Evolutionary conservation across 64 coral and sea anemone genomes (phyloP).

Genomic region (Dendrophyllia cribrosa): DNA sequence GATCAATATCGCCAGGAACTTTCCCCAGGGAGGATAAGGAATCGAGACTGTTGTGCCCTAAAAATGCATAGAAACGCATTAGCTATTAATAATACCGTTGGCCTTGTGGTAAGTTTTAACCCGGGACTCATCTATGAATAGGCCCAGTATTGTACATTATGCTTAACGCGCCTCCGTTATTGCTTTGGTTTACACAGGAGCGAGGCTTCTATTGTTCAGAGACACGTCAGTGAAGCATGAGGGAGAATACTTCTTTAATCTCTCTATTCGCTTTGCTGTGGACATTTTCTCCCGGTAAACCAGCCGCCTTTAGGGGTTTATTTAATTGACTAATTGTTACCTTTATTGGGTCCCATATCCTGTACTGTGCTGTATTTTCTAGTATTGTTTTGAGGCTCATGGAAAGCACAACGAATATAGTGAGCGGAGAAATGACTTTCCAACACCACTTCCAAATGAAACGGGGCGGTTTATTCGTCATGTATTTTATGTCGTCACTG

Average conservation of each 20-base stretch:
- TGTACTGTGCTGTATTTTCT: conserved; percentile 57
- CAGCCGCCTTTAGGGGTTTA: too few relatives aligned
- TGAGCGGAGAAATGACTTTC: conserved; percentile 93
- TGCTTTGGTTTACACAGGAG: too few relatives aligned
- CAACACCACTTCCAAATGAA: conserved; percentile 99
- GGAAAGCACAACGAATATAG: conserved; percentile 87
- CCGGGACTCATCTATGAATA: too few relatives aligned
- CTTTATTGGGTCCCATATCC: conserved; percentile 74
- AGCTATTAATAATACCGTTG: too few relatives aligned
- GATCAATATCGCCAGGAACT: conserved; percentile 86
- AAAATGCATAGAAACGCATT: neutral
- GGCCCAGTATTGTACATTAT: too few relatives aligned
- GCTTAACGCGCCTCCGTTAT: too few relatives aligned
- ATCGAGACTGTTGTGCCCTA: conserved; percentile 39
- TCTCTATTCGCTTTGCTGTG: too few relatives aligned
- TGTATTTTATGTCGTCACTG: conserved; percentile 97
- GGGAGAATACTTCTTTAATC: too few relatives aligned
- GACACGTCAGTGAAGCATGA: too few relatives aligned
- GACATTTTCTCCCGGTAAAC: too few relatives aligned
- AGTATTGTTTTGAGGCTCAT: conserved; percentile 94
- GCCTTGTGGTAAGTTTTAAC: too few relatives aligned
- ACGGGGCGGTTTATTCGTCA: conserved; percentile 98
- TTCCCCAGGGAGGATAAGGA: conserved; percentile 86
- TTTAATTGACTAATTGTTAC: neutral
- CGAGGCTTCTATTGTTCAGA: too few relatives aligned